A percentile compares a stretch with the other conserved stretches of the same genome.
Conservation (phyloP, 2,888 invertebrate species). For the Hypercompe scribonia region DNA sequence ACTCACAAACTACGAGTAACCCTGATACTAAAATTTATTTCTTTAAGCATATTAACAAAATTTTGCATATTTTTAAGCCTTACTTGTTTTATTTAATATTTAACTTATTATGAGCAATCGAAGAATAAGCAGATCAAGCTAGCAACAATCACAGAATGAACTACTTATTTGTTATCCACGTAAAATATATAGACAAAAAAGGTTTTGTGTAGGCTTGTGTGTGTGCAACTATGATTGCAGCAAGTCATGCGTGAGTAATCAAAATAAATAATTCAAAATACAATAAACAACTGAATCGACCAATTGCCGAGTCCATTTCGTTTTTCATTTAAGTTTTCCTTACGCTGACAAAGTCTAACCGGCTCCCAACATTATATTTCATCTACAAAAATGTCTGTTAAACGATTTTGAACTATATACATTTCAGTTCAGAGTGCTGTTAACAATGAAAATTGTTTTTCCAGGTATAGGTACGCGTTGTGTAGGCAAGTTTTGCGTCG, state of each 20-base stretch:
- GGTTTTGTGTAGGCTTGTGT: slow-evolving; percentile 1
- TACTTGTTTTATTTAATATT: too few species aligned
- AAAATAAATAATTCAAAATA: slow-evolving; percentile 59
- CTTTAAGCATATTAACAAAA: neutral
- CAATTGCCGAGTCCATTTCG: slow-evolving; percentile 60
- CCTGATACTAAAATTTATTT: neutral
- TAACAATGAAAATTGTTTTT: slow-evolving; percentile 62
- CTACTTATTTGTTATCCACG: neutral
- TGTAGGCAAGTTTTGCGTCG: slow-evolving; percentile 64
- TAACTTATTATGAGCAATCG: too few species aligned
- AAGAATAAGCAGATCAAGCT: neutral
- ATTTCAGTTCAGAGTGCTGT: slow-evolving; percentile 52
- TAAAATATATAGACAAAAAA: slow-evolving; percentile 7
- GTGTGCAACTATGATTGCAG: slow-evolving; percentile 34
- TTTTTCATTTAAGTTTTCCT: slow-evolving; percentile 58
- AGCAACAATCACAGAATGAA: neutral
- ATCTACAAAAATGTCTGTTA: slow-evolving; percentile 30
- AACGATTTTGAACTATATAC: slow-evolving; percentile 49
- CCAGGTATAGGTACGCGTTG: slow-evolving; percentile 65
- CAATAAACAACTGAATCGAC: slow-evolving; percentile 57
- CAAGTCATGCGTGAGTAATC: slow-evolving; percentile 52
- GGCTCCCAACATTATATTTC: slow-evolving; percentile 36
- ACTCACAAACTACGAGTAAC: neutral
- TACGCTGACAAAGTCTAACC: slow-evolving; percentile 46
- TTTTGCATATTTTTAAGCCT: neutral